A percentile compares a stretch with the other conserved stretches of the same genome.
Evolutionary conservation across 2,797 vertebrate species (phyloP).

Genomic region (Typhlichthys subterraneus): DNA sequence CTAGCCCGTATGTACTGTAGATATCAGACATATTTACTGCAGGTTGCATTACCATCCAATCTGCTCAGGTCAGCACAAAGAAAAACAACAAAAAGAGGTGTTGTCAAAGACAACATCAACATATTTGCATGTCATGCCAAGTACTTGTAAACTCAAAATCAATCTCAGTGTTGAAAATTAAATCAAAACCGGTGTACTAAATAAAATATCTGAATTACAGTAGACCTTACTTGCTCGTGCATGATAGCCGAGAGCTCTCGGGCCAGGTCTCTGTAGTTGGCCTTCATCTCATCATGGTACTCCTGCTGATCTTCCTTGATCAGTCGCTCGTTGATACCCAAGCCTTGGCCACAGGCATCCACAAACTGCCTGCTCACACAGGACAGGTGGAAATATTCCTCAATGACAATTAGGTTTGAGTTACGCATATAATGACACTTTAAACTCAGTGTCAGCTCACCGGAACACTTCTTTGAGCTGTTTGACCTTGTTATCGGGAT

Average conservation of each 20-base stretch:
- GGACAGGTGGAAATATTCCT: slow-evolving; percentile 3
- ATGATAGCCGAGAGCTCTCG: slow-evolving; percentile 96
- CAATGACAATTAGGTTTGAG: not conserved
- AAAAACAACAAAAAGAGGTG: slow-evolving; percentile 53
- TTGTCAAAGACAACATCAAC: slow-evolving; percentile 42
- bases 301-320: slow-evolving; percentile 97
- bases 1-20: not conserved
- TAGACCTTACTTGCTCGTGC: slow-evolving; percentile 87
- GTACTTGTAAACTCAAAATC: not conserved
- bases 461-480: slow-evolving; percentile 96
- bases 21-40: not conserved
- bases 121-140: slow-evolving; percentile 21
- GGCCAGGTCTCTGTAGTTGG: slow-evolving; percentile 92
- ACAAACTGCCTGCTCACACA: slow-evolving; percentile 89
- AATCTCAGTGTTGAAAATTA: not conserved
- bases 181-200: not conserved
- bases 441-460: slow-evolving; percentile 64
- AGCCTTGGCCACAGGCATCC: slow-evolving; percentile 93
- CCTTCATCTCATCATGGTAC: slow-evolving; percentile 98
- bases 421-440: not conserved
- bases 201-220: no score
- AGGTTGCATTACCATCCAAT: slow-evolving; percentile 91
- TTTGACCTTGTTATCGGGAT: slow-evolving; percentile 97
- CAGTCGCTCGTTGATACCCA: slow-evolving; percentile 90
- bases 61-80: slow-evolving; percentile 86